Base-by-base conservation (phyloP, 2,888 invertebrate genomes). In the Melanostoma scalare region DNA sequence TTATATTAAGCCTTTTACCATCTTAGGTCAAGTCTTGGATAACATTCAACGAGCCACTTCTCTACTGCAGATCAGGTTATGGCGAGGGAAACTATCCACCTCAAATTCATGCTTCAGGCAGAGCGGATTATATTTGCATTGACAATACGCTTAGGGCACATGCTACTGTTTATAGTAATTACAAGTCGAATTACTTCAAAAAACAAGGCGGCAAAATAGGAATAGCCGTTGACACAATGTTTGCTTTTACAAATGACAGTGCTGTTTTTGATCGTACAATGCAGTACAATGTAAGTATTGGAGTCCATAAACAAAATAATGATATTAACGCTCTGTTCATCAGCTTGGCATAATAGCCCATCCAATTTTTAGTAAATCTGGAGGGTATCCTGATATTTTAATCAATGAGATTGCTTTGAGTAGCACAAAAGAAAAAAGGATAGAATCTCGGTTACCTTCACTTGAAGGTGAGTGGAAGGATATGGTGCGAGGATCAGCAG, bases 141-240 rank as follows among this genome's bases (percentile, higher is more conserved):
- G 92, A 93, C 86, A 89, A 92, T 38, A 90, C 93, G 35, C 86
- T 92, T 0, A 56, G 91, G 6, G 93, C 94, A 0, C 94, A 95
- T 87, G 92, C 92, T 9, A 89, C 87, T 40, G 92, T 91, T 0
- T 93, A 92, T 86, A 88, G 89, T 6, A 85, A 90, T 3, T 93
- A 92, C 72, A 89, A 89, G 31, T 87, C 89, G 6, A 90, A 91
- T 30, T 92, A 90, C 85, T 91, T 88, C 42, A 63, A 88, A 0
- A 71, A 85, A 1, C 88, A 90, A 48, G 73, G 80, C 3, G 92
- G 91, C 36, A 89, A 88, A 73, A 67, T 89, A 36, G 89, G 89
- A 35, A 87, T 89, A 2, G 87, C 88, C 0, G 55, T 89, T 8
- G 88, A 87, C 44, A 87, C 87, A 35, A 82, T 87, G 20, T 89